These are phyloP conservation scores for Coptodon bakossiorum DNA, from an alignment of 2,113 vertebrate genomes.

Conservation along the genomic window DNA sequence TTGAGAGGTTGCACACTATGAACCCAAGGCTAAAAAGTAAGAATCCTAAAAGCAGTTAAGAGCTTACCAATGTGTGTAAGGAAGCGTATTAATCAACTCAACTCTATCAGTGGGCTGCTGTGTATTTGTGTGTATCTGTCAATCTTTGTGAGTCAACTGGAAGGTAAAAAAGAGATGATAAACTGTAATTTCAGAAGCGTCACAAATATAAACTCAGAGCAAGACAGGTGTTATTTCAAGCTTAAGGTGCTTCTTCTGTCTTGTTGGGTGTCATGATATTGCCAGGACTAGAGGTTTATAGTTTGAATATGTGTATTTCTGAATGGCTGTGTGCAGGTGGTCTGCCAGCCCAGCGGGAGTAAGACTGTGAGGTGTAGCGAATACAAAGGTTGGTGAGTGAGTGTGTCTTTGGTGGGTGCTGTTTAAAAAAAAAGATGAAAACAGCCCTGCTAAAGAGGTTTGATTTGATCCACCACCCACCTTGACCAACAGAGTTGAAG, in stretches of 20 bases:
- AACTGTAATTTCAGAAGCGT: background rate
- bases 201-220: background rate
- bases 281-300: background rate
- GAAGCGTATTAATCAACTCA: conserved; percentile 75
- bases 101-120: conserved; percentile 50
- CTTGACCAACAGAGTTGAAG: conserved; percentile 36
- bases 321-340: conserved; percentile 63
- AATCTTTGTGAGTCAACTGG: background rate
- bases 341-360: conserved; percentile 51
- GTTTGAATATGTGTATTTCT: conserved; percentile 1
- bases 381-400: conserved; percentile 34
- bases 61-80: conserved; percentile 76
- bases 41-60: conserved; percentile 74
- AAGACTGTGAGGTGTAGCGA: conserved; percentile 35
- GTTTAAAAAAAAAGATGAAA: conserved; percentile 51
- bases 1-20: conserved; percentile 74
- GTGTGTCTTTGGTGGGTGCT: conserved; percentile 18
- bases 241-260: background rate
- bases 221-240: background rate
- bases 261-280: background rate
- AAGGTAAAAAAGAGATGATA: background rate
- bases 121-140: conserved; percentile 13
- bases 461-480: conserved; percentile 62
- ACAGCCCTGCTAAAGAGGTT: conserved; percentile 42
- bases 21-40: conserved; percentile 72